Percentiles rank a stretch among this genome's conserved stretches.
phyloP scores from a whole-genome alignment of 1,140 invertebrate species.

The Pemphigus obesinymphae region DNA sequence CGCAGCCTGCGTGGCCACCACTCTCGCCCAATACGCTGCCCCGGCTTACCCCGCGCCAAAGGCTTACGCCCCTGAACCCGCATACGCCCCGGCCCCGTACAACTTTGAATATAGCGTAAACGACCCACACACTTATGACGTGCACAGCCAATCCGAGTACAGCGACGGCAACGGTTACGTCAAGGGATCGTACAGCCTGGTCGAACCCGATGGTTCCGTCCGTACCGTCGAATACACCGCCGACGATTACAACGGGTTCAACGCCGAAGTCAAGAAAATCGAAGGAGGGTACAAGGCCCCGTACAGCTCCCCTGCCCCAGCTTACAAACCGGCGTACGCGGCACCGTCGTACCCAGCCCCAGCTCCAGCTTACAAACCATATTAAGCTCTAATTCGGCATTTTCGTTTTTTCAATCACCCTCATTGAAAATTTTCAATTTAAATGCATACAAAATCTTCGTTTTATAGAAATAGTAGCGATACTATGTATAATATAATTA shows the following conservation, averaged over 20 bases:
- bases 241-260: constrained; percentile 61
- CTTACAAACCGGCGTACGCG: constrained; percentile 42
- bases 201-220: constrained; percentile 50
- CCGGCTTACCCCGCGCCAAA: constrained; percentile 42
- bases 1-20: neutral
- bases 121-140: constrained; percentile 47
- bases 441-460: no score
- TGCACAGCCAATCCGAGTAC: constrained; percentile 46
- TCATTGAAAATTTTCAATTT: no score
- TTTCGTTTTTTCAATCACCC: no score
- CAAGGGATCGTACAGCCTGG: constrained; percentile 40
- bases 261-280: constrained; percentile 58
- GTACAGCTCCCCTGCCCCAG: constrained; percentile 46
- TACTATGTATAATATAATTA: no score
- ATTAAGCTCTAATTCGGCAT: no score
- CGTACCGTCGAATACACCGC: constrained; percentile 58
- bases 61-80: constrained; percentile 45
- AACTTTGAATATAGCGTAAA: constrained; percentile 47
- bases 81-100: constrained; percentile 42
- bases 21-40: constrained; percentile 38
- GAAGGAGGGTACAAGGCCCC: neutral
- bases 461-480: no score
- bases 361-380: neutral
- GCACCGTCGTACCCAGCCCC: constrained; percentile 30
- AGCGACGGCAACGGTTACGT: constrained; percentile 46